Evolutionary conservation across 2,113 vertebrate genomes (phyloP).

Genomic region (Neolamprologus sp.): DNA sequence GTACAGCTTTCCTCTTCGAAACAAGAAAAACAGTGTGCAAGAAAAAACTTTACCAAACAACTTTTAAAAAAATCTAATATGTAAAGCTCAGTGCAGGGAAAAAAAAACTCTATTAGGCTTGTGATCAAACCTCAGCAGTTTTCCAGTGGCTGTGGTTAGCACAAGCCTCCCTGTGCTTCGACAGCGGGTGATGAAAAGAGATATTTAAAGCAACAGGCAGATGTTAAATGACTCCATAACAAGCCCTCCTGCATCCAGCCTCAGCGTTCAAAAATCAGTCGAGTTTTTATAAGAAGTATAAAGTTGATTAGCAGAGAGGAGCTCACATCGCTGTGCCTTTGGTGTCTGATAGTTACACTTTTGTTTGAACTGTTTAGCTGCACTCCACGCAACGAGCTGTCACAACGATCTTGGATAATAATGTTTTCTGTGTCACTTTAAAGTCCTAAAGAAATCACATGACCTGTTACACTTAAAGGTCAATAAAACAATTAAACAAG

Average conservation of each 20-base stretch:
- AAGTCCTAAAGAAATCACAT: not conserved
- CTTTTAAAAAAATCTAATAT: not conserved
- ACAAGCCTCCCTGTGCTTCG: not conserved
- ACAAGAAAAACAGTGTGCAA: not conserved
- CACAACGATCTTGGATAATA: not conserved
- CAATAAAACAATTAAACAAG: not conserved
- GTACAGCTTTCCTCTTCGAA: not conserved
- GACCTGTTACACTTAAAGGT: not conserved
- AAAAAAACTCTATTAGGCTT: not conserved
- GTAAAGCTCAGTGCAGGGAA: not conserved
- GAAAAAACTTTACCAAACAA: not conserved
- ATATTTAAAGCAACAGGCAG: slow-evolving; percentile 38
- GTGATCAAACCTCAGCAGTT: slow-evolving; percentile 34
- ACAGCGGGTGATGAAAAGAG: slow-evolving; percentile 15
- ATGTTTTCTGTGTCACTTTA: not conserved
- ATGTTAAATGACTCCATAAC: slow-evolving; percentile 16
- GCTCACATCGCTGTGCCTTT: not conserved
- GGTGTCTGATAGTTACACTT: not conserved
- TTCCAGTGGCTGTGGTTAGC: slow-evolving; percentile 24
- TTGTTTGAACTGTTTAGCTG: not conserved
- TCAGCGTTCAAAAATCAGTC: not conserved
- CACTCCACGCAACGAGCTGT: not conserved
- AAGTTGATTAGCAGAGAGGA: not conserved
- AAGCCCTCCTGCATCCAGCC: not conserved
- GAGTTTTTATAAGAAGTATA: not conserved